phyloP scores from a whole-genome alignment of 2,888 invertebrate genomes.

The Dryocosmus kuriphilus region DNA sequence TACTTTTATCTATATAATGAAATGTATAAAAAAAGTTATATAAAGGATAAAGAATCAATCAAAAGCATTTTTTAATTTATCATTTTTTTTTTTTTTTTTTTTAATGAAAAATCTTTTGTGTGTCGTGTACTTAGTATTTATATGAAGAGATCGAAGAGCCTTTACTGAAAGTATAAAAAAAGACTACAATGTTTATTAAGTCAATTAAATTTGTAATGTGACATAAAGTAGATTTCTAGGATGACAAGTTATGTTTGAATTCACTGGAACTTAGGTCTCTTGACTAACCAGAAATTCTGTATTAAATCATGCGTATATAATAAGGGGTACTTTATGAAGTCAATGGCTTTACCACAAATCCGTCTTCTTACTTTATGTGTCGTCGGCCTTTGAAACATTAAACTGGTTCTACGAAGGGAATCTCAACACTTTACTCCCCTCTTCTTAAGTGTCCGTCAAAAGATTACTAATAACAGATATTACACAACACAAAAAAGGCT shows the following conservation, averaged over 20 bases:
- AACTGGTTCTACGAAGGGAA: conserved; percentile 13
- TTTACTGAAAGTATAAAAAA: neutral
- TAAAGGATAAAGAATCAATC: no score
- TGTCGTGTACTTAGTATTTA: no score
- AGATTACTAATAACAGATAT: conserved; percentile 3
- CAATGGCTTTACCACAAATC: conserved; percentile 12
- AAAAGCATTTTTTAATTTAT: no score
- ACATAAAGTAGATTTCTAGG: neutral
- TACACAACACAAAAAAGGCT: neutral
- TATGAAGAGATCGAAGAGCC: no score
- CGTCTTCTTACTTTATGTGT: neutral
- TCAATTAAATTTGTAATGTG: neutral
- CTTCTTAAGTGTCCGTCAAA: neutral
- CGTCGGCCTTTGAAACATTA: conserved; percentile 29
- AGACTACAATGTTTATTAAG: neutral
- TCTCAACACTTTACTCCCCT: conserved; percentile 2
- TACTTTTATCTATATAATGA: no score
- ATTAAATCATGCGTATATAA: conserved; percentile 13
- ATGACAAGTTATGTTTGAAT: neutral
- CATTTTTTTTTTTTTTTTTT: no score
- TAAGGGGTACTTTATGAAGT: neutral
- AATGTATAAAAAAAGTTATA: no score
- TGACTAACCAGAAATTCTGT: neutral
- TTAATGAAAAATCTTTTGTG: neutral
- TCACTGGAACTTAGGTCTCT: neutral